Conservation (phyloP, 1,140 invertebrate genomes). For the Goniozus legneri region DNA sequence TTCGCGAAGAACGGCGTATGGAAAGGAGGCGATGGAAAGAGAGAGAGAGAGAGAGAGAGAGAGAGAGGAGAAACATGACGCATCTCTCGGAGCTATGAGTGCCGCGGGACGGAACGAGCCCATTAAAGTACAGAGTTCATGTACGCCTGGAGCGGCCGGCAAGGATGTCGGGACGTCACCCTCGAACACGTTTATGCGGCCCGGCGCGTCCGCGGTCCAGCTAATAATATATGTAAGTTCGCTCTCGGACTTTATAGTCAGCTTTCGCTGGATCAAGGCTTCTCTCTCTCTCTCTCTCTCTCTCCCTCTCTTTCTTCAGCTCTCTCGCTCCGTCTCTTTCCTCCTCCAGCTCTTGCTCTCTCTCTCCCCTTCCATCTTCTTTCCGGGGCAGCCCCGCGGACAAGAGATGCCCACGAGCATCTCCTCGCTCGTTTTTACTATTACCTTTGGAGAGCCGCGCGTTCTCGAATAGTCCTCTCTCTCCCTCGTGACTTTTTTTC, state of each 20-base stretch:
- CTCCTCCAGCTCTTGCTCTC: not conserved
- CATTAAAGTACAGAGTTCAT: slow-evolving; percentile 28
- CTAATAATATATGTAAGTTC: slow-evolving; percentile 25
- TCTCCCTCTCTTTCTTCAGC: not conserved
- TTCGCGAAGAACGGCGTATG: too few relatives aligned
- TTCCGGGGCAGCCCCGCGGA: too few relatives aligned
- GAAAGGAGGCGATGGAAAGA: not conserved
- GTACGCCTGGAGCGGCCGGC: slow-evolving; percentile 20
- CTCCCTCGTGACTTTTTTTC: too few relatives aligned
- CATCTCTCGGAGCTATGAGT: not conserved
- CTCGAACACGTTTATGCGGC: slow-evolving; percentile 18
- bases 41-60: not conserved
- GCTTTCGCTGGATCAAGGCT: slow-evolving; percentile 6
- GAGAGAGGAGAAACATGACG: not conserved
- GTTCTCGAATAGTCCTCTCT: too few relatives aligned
- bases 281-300: slow-evolving; percentile 4
- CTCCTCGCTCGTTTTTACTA: too few relatives aligned
- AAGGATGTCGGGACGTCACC: slow-evolving; percentile 24
- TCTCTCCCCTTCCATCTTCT: too few relatives aligned
- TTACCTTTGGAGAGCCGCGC: too few relatives aligned
- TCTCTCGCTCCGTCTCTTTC: not conserved
- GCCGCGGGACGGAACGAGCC: slow-evolving; percentile 11
- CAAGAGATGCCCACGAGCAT: too few relatives aligned
- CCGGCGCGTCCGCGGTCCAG: too few relatives aligned
- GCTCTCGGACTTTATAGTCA: slow-evolving; percentile 16